These are phyloP conservation scores for Hippopotamus amphibius DNA, from an alignment of 2,113 vertebrate genomes.

Conservation along the genomic window DNA sequence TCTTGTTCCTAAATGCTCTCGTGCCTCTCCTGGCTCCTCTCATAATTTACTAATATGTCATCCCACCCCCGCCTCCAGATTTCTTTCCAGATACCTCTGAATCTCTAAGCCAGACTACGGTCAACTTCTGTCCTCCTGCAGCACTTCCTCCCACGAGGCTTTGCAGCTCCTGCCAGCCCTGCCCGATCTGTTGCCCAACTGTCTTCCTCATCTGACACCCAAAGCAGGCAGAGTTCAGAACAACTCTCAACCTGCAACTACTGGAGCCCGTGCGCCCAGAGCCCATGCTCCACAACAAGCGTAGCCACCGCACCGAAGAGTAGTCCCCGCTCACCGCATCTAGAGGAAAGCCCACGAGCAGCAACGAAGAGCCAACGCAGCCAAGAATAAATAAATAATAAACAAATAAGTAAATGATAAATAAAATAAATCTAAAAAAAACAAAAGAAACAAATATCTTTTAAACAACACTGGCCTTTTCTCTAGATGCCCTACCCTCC, in stretches of 20 bases:
- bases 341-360: too few species aligned
- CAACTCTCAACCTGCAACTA: background rate
- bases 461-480: background rate
- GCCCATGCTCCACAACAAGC: too few species aligned
- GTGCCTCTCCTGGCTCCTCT: background rate
- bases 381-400: too few species aligned
- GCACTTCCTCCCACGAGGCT: constrained; percentile 31
- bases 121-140: background rate
- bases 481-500: background rate
- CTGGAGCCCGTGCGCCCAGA: too few species aligned
- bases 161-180: background rate
- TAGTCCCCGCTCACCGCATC: too few species aligned
- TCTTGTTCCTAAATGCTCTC: background rate
- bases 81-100: background rate
- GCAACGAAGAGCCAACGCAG: too few species aligned
- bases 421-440: too few species aligned
- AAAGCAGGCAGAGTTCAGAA: background rate
- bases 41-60: background rate
- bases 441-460: background rate
- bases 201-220: background rate
- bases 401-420: too few species aligned
- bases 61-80: background rate
- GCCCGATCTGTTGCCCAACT: background rate
- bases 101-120: background rate
- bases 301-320: too few species aligned